These are phyloP conservation scores for Zophobas atratus DNA, from an alignment of 1,140 invertebrate species.

Conservation along the genomic window DNA sequence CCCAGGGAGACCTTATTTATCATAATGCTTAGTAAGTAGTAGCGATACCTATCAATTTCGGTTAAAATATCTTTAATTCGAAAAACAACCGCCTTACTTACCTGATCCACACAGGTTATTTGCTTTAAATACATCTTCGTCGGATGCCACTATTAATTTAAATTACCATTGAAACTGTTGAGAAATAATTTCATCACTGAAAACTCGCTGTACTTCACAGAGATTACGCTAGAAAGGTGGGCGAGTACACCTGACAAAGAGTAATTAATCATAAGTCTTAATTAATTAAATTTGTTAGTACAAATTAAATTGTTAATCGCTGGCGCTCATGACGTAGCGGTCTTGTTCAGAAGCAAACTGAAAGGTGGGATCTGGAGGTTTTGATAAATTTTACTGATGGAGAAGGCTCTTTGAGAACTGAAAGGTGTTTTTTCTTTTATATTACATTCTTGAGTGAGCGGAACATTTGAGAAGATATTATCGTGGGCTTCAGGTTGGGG, in stretches of 20 bases:
- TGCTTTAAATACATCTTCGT: too few species aligned
- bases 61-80: too few species aligned
- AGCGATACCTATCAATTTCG: not conserved
- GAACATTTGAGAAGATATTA: too few species aligned
- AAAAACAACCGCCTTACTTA: too few species aligned
- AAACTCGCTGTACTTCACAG: not conserved
- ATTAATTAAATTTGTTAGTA: constrained; percentile 55
- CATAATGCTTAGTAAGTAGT: too few species aligned
- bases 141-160: too few species aligned
- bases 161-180: not conserved
- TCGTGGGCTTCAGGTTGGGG: too few species aligned
- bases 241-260: constrained; percentile 46
- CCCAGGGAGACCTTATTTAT: too few species aligned
- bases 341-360: not conserved
- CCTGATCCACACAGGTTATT: too few species aligned
- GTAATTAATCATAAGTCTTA: constrained; percentile 54
- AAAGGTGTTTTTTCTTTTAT: not conserved
- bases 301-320: constrained; percentile 55
- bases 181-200: constrained; percentile 10
- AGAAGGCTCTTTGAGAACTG: not conserved
- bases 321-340: constrained; percentile 44
- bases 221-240: constrained; percentile 42
- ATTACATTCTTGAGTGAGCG: too few species aligned
- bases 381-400: constrained; percentile 12
- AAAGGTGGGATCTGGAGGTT: constrained; percentile 1